A percentile compares a stretch with the other conserved stretches of the same genome.
Evolutionary conservation across 2,113 vertebrate genomes (phyloP).

Genomic region (Calyptommatus sinebrachiatus): DNA sequence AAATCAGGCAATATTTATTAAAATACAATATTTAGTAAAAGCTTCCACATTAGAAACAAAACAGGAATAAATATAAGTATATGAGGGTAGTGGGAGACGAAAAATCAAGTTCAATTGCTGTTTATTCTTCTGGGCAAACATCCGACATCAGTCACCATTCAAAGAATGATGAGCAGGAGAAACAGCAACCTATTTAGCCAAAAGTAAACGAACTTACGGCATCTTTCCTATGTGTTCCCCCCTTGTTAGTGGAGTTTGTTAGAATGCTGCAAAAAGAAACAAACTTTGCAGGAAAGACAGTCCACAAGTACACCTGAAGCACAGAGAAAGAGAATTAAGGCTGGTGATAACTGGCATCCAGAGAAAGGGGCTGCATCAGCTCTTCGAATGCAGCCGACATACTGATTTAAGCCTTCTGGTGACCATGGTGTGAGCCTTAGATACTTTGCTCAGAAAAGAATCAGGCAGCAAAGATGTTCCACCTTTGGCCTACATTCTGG

Average conservation of each 20-base stretch:
- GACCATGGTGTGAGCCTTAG: not conserved
- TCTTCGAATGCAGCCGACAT: not conserved
- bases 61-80: not conserved
- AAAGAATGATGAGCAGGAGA: not conserved
- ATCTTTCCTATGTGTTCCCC: not conserved
- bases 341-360: not conserved
- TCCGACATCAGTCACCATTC: not conserved
- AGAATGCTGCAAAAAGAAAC: not conserved
- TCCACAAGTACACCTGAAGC: not conserved
- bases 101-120: not conserved
- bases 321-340: slow-evolving; percentile 10
- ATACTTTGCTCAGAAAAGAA: not conserved
- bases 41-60: slow-evolving; percentile 10
- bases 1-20: slow-evolving; percentile 26
- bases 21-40: slow-evolving; percentile 25
- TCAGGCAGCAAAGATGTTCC: not conserved
- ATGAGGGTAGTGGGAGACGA: not conserved
- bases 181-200: not conserved
- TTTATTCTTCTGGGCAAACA: not conserved
- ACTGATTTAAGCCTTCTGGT: not conserved
- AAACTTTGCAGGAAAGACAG: not conserved
- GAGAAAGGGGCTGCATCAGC: not conserved
- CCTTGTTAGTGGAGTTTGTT: not conserved
- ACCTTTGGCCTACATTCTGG: not conserved
- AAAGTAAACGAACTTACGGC: not conserved